Percentiles rank a stretch among this genome's conserved stretches.
Conservation (phyloP, 2,113 vertebrate species). For the Ctenomys sociabilis region DNA sequence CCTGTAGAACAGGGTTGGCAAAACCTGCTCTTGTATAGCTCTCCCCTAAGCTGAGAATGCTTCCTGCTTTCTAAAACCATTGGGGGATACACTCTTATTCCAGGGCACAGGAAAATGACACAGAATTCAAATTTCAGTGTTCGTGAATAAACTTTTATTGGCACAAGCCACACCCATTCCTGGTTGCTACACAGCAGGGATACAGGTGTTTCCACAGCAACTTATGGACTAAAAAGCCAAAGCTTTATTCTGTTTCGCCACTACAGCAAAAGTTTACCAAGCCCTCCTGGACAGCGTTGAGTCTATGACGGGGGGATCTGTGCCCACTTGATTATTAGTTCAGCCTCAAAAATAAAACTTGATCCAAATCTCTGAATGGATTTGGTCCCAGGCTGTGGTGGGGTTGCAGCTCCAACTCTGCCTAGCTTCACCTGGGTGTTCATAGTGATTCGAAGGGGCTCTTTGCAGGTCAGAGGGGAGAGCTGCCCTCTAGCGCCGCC, state of each 20-base stretch:
- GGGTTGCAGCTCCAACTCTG: neutral
- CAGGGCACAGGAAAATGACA: neutral
- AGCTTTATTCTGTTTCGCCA: neutral
- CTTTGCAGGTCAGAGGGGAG: neutral
- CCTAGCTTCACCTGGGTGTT: neutral
- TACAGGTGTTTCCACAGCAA: neutral
- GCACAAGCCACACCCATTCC: neutral
- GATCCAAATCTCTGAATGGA: neutral
- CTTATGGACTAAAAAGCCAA: neutral
- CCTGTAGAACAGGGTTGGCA: neutral
- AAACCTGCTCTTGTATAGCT: neutral
- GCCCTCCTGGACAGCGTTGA: neutral
- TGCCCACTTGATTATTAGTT: neutral
- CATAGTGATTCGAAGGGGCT: neutral
- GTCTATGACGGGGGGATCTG: neutral
- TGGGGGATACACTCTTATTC: neutral
- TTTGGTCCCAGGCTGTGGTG: neutral
- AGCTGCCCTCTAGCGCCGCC: neutral
- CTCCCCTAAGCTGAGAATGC: neutral
- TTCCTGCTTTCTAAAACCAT: neutral
- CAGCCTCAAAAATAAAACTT: neutral
- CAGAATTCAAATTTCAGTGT: neutral
- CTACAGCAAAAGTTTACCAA: neutral
- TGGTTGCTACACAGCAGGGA: neutral
- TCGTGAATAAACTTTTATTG: constrained; percentile 45